These are phyloP conservation scores for Digitonthophagus gazella DNA, from an alignment of 2,888 invertebrate species.

Conservation along the genomic window DNA sequence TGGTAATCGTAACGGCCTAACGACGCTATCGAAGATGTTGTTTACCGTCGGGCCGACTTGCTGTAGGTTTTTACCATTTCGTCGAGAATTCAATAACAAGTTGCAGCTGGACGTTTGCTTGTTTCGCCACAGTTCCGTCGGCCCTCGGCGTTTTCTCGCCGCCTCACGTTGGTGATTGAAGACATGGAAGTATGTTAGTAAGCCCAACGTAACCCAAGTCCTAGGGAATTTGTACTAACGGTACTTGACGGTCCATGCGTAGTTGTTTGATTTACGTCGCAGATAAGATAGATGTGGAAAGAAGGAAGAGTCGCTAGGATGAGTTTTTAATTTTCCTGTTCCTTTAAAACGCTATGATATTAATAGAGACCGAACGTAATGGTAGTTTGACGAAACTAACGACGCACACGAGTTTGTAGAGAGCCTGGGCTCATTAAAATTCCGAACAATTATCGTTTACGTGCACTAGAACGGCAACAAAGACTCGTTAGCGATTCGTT, in stretches of 20 bases:
- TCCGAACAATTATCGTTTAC: neutral
- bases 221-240: neutral
- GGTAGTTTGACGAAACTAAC: neutral
- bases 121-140: neutral
- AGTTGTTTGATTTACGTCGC: neutral
- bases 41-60: neutral
- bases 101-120: neutral
- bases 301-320: neutral
- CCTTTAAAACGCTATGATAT: too few relatives aligned
- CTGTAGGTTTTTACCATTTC: neutral
- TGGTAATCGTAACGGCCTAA: neutral
- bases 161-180: neutral
- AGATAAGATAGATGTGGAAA: neutral
- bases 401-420: neutral
- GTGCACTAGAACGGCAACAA: neutral
- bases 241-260: neutral
- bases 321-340: neutral
- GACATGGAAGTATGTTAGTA: neutral
- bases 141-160: neutral
- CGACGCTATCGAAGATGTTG: neutral
- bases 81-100: neutral
- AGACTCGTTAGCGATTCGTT: neutral
- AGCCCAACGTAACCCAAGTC: neutral
- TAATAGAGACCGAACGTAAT: neutral
- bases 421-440: neutral